phyloP scores from a whole-genome alignment of 2,113 vertebrate species.

The Pan troglodytes region NHGRI_mPanTro3-v2.1_pri NC_072401.2:185726001-185726500 shows the following conservation, averaged over 20 bases:
- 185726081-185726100: neutral
- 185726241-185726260: neutral
- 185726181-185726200: neutral
- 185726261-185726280: neutral
- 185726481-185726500: too few relatives aligned
- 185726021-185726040: neutral
- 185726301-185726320: neutral
- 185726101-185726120: neutral
- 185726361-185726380: neutral
- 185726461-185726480: too few relatives aligned
- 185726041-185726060: neutral
- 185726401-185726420: too few relatives aligned
- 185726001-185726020: neutral
- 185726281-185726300: neutral
- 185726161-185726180: fast-evolving
- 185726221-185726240: fast-evolving
- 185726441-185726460: too few relatives aligned
- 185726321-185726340: neutral
- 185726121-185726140: neutral
- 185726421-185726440: too few relatives aligned
- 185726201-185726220: fast-evolving
- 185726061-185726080: neutral
- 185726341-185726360: neutral
- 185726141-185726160: neutral
- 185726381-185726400: neutral